Conservation (phyloP, 1,140 invertebrate species). For the Halesus radiatus region DNA sequence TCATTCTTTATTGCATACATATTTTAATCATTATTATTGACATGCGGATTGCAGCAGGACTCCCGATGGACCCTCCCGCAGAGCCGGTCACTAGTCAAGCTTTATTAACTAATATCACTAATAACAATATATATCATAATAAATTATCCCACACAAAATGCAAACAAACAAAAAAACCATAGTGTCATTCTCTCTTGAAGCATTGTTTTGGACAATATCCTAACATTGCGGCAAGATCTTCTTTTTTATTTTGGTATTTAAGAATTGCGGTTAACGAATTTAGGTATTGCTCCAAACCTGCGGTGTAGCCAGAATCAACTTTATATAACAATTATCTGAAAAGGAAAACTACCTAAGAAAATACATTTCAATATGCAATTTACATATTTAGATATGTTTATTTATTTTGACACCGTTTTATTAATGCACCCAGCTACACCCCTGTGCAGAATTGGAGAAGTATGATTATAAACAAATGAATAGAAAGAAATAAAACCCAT, state of each 20-base stretch:
- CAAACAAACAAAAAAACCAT: constrained; percentile 4
- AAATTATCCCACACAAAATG: constrained; percentile 13
- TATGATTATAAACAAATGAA: no score
- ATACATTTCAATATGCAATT: no score
- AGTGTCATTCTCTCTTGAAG: neutral
- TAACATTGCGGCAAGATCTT: neutral
- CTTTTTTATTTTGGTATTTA: no score
- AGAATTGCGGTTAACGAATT: no score
- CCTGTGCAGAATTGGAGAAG: no score
- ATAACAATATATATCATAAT: constrained; percentile 16
- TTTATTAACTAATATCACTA: constrained; percentile 42
- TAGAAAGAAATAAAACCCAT: no score
- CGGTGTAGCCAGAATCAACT: neutral
- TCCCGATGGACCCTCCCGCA: neutral
- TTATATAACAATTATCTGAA: no score
- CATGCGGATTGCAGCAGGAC: neutral
- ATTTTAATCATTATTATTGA: constrained; percentile 16
- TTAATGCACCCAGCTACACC: no score
- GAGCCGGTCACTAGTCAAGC: constrained; percentile 10
- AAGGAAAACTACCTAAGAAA: no score
- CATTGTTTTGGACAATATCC: neutral
- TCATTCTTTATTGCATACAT: constrained; percentile 31
- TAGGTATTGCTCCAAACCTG: neutral
- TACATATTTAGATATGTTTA: no score
- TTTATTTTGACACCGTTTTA: no score